These are phyloP conservation scores for Haemorhous mexicanus DNA, from an alignment of 2,113 vertebrate species.

Conservation along the genomic window DNA sequence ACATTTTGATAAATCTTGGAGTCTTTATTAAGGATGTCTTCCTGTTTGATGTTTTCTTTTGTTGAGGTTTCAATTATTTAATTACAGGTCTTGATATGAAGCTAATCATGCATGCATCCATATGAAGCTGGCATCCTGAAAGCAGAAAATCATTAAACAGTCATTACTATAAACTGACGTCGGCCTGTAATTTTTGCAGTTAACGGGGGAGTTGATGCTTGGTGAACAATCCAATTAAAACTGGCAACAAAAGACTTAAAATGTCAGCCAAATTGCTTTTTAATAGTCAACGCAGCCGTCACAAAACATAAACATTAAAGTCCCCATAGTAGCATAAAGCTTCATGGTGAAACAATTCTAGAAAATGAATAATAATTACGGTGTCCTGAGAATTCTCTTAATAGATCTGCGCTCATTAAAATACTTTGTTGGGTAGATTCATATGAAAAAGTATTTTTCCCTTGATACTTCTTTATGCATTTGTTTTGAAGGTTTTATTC, in stretches of 20 bases:
- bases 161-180: slow-evolving; percentile 79
- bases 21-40: slow-evolving; percentile 64
- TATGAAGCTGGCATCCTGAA: slow-evolving; percentile 73
- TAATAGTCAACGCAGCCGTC: slow-evolving; percentile 82
- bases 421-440: slow-evolving; percentile 75
- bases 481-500: slow-evolving; percentile 68
- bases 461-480: slow-evolving; percentile 64
- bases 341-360: slow-evolving; percentile 79
- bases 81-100: slow-evolving; percentile 79
- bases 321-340: slow-evolving; percentile 79
- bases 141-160: slow-evolving; percentile 81
- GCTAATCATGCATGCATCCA: slow-evolving; percentile 74
- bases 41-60: slow-evolving; percentile 61
- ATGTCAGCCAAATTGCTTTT: slow-evolving; percentile 87
- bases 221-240: slow-evolving; percentile 88
- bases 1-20: slow-evolving; percentile 39
- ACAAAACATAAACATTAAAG: slow-evolving; percentile 83
- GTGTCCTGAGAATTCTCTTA: slow-evolving; percentile 79
- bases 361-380: slow-evolving; percentile 85
- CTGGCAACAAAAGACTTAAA: slow-evolving; percentile 84
- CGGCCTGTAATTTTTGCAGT: slow-evolving; percentile 80
- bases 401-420: slow-evolving; percentile 78
- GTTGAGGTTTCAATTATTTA: slow-evolving; percentile 76
- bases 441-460: slow-evolving; percentile 71
- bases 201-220: slow-evolving; percentile 83